A percentile compares a stretch with the other conserved stretches of the same genome.
Conservation (phyloP, 2,888 invertebrate genomes). For the Pilophorus perplexus region DNA sequence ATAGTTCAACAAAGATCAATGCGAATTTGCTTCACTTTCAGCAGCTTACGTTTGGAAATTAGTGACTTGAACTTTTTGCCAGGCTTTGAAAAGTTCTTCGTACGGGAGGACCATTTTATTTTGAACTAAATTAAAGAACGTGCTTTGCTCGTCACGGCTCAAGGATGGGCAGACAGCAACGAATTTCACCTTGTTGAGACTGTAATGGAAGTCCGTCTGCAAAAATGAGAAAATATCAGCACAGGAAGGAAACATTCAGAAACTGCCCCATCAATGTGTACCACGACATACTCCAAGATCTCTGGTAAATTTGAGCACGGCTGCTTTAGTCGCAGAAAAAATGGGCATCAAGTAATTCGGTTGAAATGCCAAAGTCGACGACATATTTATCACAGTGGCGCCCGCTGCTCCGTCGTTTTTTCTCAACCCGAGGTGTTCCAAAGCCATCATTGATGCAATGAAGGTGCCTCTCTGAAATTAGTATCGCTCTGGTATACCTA, state of each 20-base stretch:
- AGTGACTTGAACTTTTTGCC: constrained; percentile 13
- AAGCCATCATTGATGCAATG: constrained; percentile 23
- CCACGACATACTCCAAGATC: constrained; percentile 34
- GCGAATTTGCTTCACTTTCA: neutral
- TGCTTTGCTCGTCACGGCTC: neutral
- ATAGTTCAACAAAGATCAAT: neutral
- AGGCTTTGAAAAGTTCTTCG: constrained; percentile 13
- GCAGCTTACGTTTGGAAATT: neutral
- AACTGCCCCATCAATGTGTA: neutral
- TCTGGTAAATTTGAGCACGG: constrained; percentile 37
- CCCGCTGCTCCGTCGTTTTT: constrained; percentile 29
- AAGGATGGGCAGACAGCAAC: constrained; percentile 34
- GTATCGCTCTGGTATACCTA: neutral
- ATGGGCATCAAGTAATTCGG: constrained; percentile 38
- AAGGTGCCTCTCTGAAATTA: constrained; percentile 31
- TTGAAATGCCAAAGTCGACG: constrained; percentile 25
- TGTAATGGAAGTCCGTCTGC: constrained; percentile 36
- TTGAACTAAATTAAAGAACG: neutral
- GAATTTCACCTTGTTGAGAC: constrained; percentile 36
- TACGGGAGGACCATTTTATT: constrained; percentile 12
- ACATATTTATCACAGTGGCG: constrained; percentile 7
- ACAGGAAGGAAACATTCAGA: neutral
- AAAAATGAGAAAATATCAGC: too few relatives aligned
- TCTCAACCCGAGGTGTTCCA: constrained; percentile 35
- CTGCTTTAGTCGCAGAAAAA: constrained; percentile 37